A percentile compares a stretch with the other conserved stretches of the same genome.
Evolutionary conservation across 2,888 invertebrate species (phyloP).

Genomic region (Lepidonotus clava): DNA sequence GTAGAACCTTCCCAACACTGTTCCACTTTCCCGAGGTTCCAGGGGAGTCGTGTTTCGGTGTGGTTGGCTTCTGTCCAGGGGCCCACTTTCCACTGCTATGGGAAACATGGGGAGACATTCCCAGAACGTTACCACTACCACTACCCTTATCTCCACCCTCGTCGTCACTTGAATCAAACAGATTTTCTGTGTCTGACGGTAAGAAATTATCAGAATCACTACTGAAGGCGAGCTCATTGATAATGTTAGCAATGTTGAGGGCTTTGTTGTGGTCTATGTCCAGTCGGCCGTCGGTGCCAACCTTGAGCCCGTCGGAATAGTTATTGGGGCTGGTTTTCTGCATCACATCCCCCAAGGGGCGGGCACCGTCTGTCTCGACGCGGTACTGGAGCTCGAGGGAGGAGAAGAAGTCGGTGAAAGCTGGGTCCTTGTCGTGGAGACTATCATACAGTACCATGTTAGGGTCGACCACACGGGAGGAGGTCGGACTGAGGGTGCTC

Average conservation of each 20-base stretch:
- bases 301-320: neutral
- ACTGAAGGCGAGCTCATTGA: conserved; percentile 75
- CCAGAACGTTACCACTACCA: too few species aligned
- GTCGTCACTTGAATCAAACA: conserved; percentile 59
- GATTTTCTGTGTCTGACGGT: conserved; percentile 67
- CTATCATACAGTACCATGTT: conserved; percentile 86
- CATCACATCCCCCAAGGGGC: neutral
- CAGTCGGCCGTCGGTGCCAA: neutral
- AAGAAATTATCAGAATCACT: conserved; percentile 74
- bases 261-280: conserved; percentile 62
- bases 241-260: conserved; percentile 75
- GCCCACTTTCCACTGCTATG: conserved; percentile 88
- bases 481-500: conserved; percentile 52
- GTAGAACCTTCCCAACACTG: neutral
- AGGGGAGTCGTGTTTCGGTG: neutral
- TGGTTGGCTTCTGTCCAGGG: conserved; percentile 69
- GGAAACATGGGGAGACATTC: conserved; percentile 68
- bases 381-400: conserved; percentile 83
- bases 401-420: conserved; percentile 88
- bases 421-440: conserved; percentile 18
- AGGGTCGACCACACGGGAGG: conserved; percentile 81
- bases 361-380: neutral
- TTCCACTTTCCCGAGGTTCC: neutral
- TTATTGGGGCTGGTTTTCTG: neutral
- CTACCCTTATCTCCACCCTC: neutral